phyloP scores from a whole-genome alignment of 2,888 invertebrate species.

The Anthrax anthrax region DNA sequence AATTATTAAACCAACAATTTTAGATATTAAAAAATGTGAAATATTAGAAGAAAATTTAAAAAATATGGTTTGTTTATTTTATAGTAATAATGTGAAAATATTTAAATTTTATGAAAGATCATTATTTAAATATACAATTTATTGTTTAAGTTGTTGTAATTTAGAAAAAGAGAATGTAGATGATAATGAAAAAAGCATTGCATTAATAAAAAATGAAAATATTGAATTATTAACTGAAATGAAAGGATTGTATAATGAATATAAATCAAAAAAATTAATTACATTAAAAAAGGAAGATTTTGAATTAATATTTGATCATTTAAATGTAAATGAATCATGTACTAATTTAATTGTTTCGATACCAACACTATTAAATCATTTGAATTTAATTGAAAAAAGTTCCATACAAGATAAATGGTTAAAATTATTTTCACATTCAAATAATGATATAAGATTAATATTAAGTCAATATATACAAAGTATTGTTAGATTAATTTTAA shows the following conservation, averaged over 20 bases:
- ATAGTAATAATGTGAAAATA: conserved; percentile 1
- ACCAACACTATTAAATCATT: conserved; percentile 8
- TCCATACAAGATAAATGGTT: conserved; percentile 4
- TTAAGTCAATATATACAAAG: conserved; percentile 6
- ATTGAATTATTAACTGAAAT: conserved; percentile 1
- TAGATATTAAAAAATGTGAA: not conserved
- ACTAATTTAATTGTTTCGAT: conserved; percentile 4
- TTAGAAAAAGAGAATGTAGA: not conserved
- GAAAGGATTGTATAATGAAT: not conserved
- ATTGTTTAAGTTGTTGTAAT: conserved; percentile 3
- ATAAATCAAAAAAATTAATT: not conserved
- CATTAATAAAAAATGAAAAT: not conserved
- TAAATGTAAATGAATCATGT: not conserved
- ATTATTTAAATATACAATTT: conserved; percentile 4
- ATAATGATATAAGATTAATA: conserved; percentile 1
- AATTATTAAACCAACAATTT: not conserved
- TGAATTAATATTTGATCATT: not conserved
- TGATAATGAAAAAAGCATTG: too few species aligned
- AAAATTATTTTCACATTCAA: conserved; percentile 5
- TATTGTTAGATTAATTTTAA: not conserved
- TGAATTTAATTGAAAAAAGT: conserved; percentile 2
- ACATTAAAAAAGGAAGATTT: not conserved
- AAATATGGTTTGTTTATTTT: conserved; percentile 1
- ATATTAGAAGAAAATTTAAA: conserved; percentile 4
- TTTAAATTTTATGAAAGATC: conserved; percentile 2